phyloP scores from a whole-genome alignment of 2,888 invertebrate genomes.

The Heliconius erato region DNA sequence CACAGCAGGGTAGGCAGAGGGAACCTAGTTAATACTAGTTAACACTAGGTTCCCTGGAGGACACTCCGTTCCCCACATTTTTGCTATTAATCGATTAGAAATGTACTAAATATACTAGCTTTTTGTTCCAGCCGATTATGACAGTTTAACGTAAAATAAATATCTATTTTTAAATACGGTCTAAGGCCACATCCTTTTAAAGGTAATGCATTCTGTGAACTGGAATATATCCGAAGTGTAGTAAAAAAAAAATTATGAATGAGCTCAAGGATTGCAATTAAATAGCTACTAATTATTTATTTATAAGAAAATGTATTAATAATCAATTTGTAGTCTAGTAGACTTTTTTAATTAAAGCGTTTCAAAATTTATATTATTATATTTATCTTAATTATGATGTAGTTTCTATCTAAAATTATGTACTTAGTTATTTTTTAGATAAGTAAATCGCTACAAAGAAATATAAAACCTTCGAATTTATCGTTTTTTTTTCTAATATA shows the following conservation, averaged over 20 bases:
- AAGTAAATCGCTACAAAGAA: background rate
- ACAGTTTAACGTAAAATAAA: conserved; percentile 9
- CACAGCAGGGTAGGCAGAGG: too few relatives aligned
- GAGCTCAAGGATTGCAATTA: conserved; percentile 29
- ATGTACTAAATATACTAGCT: background rate
- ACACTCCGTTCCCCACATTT: too few relatives aligned
- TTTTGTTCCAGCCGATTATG: conserved; percentile 9
- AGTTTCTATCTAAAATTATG: background rate
- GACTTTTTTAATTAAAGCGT: background rate
- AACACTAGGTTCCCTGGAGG: too few relatives aligned
- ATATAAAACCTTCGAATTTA: background rate
- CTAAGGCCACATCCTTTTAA: conserved; percentile 23
- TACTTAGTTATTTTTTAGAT: too few relatives aligned
- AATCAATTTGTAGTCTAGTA: background rate
- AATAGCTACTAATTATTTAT: too few relatives aligned
- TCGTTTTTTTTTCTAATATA: background rate
- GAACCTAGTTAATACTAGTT: too few relatives aligned
- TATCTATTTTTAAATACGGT: conserved; percentile 20
- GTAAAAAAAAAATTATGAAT: conserved; percentile 23
- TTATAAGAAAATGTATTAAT: background rate
- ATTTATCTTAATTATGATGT: background rate
- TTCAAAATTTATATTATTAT: background rate
- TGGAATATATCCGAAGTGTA: conserved; percentile 8
- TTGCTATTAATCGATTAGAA: background rate
- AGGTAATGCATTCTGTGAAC: conserved; percentile 24